Conservation (phyloP, 2,797 vertebrate species). For the Protonibea diacanthus region DNA sequence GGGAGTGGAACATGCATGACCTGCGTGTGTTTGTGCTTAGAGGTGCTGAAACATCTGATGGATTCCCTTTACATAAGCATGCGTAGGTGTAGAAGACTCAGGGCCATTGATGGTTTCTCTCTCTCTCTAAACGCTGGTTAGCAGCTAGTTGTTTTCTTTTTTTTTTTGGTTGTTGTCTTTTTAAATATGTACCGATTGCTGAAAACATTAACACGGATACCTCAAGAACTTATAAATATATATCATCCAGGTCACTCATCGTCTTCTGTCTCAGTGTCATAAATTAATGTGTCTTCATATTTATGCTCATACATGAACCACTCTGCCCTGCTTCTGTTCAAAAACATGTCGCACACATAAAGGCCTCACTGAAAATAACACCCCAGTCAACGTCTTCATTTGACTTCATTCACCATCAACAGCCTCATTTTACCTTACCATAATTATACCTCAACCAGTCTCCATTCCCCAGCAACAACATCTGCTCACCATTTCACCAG, state of each 20-base stretch:
- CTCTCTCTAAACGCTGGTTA: background rate
- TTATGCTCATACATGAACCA: background rate
- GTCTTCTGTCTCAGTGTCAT: slow-evolving; percentile 4
- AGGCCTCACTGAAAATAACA: slow-evolving; percentile 71
- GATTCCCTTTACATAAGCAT: slow-evolving; percentile 60
- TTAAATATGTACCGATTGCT: background rate
- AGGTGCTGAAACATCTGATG: slow-evolving; percentile 70
- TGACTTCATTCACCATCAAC: slow-evolving; percentile 66
- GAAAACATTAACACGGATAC: background rate
- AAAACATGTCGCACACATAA: slow-evolving; percentile 56
- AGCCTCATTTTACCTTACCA: slow-evolving; percentile 67
- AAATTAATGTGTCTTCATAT: background rate
- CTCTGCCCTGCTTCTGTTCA: slow-evolving; percentile 27
- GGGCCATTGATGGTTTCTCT: background rate
- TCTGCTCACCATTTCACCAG: slow-evolving; percentile 61
- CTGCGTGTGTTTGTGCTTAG: slow-evolving; percentile 26
- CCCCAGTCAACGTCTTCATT: slow-evolving; percentile 70
- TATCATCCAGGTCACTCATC: background rate
- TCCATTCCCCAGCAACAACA: slow-evolving; percentile 60
- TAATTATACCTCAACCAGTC: slow-evolving; percentile 72
- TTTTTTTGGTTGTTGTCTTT: background rate
- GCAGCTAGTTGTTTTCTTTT: background rate
- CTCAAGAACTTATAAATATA: background rate
- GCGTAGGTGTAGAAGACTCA: background rate
- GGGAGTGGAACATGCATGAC: slow-evolving; percentile 38